A percentile compares a stretch with the other conserved stretches of the same genome.
phyloP scores from a whole-genome alignment of 1,140 invertebrate genomes.

The Parasteatoda tepidariorum region DNA sequence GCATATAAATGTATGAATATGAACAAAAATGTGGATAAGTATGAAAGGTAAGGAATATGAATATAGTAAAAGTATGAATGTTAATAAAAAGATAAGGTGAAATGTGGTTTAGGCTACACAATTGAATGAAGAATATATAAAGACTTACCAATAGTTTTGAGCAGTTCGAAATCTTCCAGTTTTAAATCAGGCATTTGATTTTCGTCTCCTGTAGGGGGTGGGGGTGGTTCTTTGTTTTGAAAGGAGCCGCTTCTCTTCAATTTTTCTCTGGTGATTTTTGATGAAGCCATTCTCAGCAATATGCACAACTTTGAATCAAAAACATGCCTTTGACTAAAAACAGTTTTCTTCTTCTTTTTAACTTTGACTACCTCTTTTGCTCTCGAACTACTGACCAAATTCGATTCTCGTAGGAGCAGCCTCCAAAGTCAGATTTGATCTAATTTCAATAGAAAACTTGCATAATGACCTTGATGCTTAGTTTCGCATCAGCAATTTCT shows the following conservation, averaged over 20 bases:
- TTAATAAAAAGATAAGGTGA: too few species aligned
- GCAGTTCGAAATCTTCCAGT: constrained; percentile 81
- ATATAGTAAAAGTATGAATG: too few species aligned
- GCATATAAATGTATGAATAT: too few species aligned
- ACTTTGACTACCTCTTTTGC: not conserved
- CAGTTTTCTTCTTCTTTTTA: too few species aligned
- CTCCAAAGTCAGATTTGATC: not conserved
- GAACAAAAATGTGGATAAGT: too few species aligned
- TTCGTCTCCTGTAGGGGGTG: constrained; percentile 27
- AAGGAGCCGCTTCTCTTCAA: constrained; percentile 40
- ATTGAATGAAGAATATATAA: too few species aligned
- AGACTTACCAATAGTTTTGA: constrained; percentile 83
- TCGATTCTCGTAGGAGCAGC: not conserved
- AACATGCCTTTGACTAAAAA: not conserved
- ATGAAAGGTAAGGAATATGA: too few species aligned
- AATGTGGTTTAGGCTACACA: too few species aligned
- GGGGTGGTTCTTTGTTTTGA: constrained; percentile 51
- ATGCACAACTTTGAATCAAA: not conserved
- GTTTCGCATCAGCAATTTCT: not conserved
- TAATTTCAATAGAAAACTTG: not conserved
- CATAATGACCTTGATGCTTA: not conserved
- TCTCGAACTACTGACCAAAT: not conserved
- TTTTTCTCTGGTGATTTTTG: constrained; percentile 44
- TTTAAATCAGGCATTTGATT: constrained; percentile 78
- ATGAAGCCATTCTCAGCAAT: constrained; percentile 44